Conservation (phyloP, 2,797 vertebrate species). For the Megaceryle alcyon region DNA sequence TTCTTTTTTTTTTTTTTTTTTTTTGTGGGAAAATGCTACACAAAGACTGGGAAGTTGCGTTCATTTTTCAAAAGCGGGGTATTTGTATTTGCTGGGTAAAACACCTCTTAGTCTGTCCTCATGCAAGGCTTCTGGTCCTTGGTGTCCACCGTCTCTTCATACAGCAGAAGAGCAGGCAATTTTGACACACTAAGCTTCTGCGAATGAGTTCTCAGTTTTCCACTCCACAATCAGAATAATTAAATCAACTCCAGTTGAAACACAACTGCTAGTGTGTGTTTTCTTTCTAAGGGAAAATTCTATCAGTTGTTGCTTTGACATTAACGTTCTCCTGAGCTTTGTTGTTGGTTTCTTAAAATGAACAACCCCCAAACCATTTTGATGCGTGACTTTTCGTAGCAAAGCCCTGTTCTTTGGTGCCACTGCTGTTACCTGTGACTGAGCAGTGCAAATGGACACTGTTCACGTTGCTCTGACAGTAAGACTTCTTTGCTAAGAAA, state of each 20-base stretch:
- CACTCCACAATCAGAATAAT: neutral
- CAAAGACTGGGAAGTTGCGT: neutral
- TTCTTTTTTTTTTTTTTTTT: too few species aligned
- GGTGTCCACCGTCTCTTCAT: neutral
- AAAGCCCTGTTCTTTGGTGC: neutral
- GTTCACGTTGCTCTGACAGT: neutral
- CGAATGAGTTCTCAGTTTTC: neutral
- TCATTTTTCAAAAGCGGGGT: neutral
- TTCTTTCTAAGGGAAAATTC: neutral
- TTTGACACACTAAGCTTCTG: neutral
- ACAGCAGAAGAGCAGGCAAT: neutral
- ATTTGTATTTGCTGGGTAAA: neutral
- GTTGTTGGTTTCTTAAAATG: neutral
- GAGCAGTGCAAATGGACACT: neutral
- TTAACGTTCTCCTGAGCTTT: neutral
- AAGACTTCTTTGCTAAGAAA: neutral
- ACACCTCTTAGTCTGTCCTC: rapidly evolving
- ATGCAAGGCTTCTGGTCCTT: neutral
- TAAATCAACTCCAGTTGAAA: neutral
- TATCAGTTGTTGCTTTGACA: neutral
- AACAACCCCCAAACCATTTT: neutral
- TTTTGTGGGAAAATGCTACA: neutral
- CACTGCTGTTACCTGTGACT: neutral
- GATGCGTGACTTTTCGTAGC: neutral
- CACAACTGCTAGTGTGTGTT: too few species aligned